Evolutionary conservation across 2,797 vertebrate genomes (phyloP).

Genomic region (Etheostoma nigrum): DNA sequence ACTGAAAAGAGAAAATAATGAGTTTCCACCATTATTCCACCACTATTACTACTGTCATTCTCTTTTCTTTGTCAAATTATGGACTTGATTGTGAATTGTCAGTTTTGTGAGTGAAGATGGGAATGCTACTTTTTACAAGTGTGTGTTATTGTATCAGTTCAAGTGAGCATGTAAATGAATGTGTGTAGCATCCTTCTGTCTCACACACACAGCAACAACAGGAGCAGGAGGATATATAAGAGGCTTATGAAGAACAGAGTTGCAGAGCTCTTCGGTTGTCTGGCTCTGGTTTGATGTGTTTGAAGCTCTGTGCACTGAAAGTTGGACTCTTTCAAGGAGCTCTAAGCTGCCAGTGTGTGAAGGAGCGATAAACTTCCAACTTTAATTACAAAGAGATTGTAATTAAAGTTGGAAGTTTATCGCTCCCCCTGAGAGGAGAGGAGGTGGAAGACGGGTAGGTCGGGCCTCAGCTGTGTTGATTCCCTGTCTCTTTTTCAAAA

Average conservation of each 20-base stretch:
- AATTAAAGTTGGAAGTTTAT: too few species aligned
- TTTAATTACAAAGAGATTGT: slow-evolving; percentile 89
- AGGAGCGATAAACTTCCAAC: slow-evolving; percentile 89
- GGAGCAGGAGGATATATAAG: slow-evolving; percentile 67
- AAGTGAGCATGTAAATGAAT: slow-evolving; percentile 38
- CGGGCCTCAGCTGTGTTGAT: slow-evolving; percentile 61
- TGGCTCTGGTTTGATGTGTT: slow-evolving; percentile 72
- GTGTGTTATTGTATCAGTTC: slow-evolving; percentile 19
- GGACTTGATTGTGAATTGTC: slow-evolving; percentile 13
- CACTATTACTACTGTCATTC: not conserved
- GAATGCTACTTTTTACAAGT: not conserved
- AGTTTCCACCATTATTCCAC: slow-evolving; percentile 1
- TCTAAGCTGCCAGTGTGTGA: slow-evolving; percentile 86
- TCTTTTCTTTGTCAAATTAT: slow-evolving; percentile 17
- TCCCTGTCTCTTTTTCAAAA: slow-evolving; percentile 52
- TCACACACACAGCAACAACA: slow-evolving; percentile 51
- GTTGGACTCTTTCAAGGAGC: slow-evolving; percentile 86
- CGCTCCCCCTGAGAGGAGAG: slow-evolving; percentile 86
- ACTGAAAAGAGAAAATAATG: slow-evolving; percentile 82
- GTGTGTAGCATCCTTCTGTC: slow-evolving; percentile 42
- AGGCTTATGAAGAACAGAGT: slow-evolving; percentile 78
- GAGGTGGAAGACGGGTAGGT: slow-evolving; percentile 77
- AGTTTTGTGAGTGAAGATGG: not conserved
- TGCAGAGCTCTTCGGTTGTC: slow-evolving; percentile 67
- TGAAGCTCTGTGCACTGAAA: slow-evolving; percentile 64